Evolutionary conservation across 2,797 vertebrate genomes (phyloP).

Genomic region (Pogoniulus pusillus): DNA sequence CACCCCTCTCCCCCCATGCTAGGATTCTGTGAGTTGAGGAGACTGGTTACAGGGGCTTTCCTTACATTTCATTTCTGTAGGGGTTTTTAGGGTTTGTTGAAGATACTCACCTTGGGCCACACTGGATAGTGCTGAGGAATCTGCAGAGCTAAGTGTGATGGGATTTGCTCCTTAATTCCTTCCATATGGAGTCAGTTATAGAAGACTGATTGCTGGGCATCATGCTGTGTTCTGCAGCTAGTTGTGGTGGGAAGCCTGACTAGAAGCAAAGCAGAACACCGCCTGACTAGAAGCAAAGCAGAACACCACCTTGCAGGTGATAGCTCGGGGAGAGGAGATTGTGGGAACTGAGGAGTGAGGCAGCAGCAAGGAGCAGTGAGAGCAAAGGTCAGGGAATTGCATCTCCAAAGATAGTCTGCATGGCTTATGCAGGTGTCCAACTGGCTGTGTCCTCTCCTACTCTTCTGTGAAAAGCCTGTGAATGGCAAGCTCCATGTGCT

Average conservation of each 20-base stretch:
- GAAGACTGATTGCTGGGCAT: background rate
- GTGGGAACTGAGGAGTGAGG: too few relatives aligned
- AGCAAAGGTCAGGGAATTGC: background rate
- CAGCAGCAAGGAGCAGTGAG: background rate
- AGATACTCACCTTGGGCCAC: background rate
- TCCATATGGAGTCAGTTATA: background rate
- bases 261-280: background rate
- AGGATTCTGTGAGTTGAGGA: background rate
- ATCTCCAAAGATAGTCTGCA: background rate
- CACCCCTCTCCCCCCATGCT: too few relatives aligned
- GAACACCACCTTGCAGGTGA: background rate
- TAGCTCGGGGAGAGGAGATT: too few relatives aligned
- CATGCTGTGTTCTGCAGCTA: background rate
- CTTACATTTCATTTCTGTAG: background rate
- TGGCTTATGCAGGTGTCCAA: background rate
- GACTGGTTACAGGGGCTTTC: background rate
- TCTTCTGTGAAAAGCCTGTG: background rate
- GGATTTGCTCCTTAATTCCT: background rate
- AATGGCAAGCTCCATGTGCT: background rate
- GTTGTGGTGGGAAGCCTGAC: background rate
- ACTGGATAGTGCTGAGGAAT: background rate
- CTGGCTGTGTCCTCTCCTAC: accelerated
- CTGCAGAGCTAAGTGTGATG: background rate
- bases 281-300: background rate
- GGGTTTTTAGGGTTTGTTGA: too few relatives aligned